These are phyloP conservation scores for Agrotis ipsilon DNA, from an alignment of 2,888 invertebrate genomes.

Conservation along the genomic window DNA sequence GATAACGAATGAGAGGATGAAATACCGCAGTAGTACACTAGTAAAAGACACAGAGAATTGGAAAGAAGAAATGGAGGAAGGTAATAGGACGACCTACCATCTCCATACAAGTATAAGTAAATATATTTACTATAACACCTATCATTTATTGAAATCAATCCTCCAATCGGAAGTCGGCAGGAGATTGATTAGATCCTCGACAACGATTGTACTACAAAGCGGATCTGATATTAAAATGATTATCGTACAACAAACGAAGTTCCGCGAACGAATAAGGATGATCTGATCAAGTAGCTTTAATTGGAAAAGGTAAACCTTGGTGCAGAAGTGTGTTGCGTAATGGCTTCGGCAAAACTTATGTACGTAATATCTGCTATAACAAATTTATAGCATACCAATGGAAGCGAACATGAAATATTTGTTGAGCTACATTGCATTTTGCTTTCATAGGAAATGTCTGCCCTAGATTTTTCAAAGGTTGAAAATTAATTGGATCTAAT, in stretches of 20 bases:
- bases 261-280: conserved; percentile 21
- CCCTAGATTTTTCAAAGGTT: not conserved
- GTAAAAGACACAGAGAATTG: not conserved
- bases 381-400: too few species aligned
- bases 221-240: conserved; percentile 30
- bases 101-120: not conserved
- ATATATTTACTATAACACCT: conserved; percentile 1
- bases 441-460: not conserved
- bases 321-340: not conserved
- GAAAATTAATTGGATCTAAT: not conserved
- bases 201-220: conserved; percentile 36
- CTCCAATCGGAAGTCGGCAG: conserved; percentile 21
- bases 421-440: too few species aligned
- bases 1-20: not conserved
- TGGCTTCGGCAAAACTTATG: not conserved
- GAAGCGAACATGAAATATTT: too few species aligned
- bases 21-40: not conserved
- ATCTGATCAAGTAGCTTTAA: conserved; percentile 8
- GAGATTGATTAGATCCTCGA: conserved; percentile 33
- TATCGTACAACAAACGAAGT: conserved; percentile 13
- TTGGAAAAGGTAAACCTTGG: not conserved
- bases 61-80: not conserved
- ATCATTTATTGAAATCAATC: conserved; percentile 20
- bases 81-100: not conserved
- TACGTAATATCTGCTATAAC: too few species aligned